phyloP scores from a whole-genome alignment of 2,797 vertebrate species.

The Tarsius wallacei region DNA sequence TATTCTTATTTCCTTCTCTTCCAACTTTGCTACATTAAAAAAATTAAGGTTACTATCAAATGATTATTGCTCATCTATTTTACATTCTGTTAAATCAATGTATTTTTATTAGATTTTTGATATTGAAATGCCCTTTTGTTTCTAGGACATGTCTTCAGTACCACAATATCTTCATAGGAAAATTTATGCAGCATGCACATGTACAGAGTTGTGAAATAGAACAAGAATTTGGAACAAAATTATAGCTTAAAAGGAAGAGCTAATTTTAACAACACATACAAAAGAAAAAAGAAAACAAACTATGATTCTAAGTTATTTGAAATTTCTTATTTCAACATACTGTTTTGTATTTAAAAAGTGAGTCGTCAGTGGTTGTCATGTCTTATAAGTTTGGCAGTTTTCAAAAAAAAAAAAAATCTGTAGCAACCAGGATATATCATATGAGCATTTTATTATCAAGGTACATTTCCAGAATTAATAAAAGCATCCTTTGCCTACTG shows the following conservation, averaged over 20 bases:
- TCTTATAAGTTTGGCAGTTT: not conserved
- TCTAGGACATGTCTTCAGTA: not conserved
- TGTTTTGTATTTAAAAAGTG: not conserved
- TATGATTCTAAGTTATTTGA: not conserved
- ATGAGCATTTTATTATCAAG: conserved; percentile 42
- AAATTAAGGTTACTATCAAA: not conserved
- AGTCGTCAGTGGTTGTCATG: not conserved
- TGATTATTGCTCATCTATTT: not conserved
- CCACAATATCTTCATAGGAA: not conserved
- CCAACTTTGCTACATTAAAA: not conserved
- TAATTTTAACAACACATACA: not conserved
- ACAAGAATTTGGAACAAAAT: not conserved
- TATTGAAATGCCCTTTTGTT: not conserved
- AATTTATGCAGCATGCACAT: not conserved
- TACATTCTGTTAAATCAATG: not conserved
- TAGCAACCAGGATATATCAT: not conserved
- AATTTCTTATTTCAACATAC: not conserved
- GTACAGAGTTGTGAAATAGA: not conserved
- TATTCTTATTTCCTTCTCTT: not conserved
- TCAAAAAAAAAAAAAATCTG: not conserved
- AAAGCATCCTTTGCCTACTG: conserved; percentile 19
- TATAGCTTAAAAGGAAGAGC: not conserved
- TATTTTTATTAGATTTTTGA: not conserved
- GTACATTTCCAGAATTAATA: not conserved
- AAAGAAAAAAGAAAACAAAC: not conserved